A percentile compares a stretch with the other conserved stretches of the same genome.
Conservation (phyloP, 2,888 invertebrate species). For the Caenorhabditis wallacei region DNA sequence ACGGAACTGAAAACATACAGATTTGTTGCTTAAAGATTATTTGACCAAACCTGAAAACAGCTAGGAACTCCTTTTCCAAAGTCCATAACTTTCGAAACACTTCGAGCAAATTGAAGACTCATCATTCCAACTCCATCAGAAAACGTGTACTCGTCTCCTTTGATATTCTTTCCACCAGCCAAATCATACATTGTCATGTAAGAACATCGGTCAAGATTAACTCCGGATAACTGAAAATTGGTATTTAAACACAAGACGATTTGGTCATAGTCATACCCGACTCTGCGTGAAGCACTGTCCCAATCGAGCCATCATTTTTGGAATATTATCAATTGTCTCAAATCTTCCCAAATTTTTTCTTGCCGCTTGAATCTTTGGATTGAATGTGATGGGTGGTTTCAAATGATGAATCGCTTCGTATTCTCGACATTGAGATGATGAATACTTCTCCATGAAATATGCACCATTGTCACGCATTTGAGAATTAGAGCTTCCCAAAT, state of each 20-base stretch:
- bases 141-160: slow-evolving; percentile 69
- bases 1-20: slow-evolving; percentile 75
- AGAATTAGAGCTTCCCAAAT: slow-evolving; percentile 82
- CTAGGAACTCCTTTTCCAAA: slow-evolving; percentile 75
- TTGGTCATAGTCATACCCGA: slow-evolving; percentile 14
- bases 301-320: slow-evolving; percentile 84
- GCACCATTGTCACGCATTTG: slow-evolving; percentile 82
- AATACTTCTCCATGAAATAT: slow-evolving; percentile 75
- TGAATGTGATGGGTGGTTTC: slow-evolving; percentile 47
- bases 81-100: slow-evolving; percentile 70
- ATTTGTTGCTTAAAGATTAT: no score
- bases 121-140: slow-evolving; percentile 82
- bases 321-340: slow-evolving; percentile 77
- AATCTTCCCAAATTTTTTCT: slow-evolving; percentile 74
- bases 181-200: slow-evolving; percentile 67
- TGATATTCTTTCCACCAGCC: slow-evolving; percentile 67
- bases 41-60: slow-evolving; percentile 73
- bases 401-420: slow-evolving; percentile 10
- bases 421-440: slow-evolving; percentile 53
- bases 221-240: slow-evolving; percentile 63
- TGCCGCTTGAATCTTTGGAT: slow-evolving; percentile 68
- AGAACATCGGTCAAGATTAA: slow-evolving; percentile 54
- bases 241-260: not conserved
- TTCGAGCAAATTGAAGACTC: slow-evolving; percentile 73
- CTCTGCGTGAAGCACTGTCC: slow-evolving; percentile 83